Base-by-base conservation (phyloP, 2,797 vertebrate genomes). In the Alectoris magna region DNA sequence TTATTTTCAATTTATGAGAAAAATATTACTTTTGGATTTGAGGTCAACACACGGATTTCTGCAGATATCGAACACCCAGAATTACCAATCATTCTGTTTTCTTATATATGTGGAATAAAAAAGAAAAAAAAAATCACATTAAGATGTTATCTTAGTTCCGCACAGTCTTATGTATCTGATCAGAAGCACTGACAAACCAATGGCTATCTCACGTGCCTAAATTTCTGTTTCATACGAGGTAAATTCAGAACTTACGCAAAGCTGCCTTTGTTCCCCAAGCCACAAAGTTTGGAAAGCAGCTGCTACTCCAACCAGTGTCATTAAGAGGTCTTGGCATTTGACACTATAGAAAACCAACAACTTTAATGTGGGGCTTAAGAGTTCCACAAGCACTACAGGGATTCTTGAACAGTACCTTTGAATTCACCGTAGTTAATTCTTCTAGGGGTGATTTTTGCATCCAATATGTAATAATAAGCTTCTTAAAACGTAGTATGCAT, bases 401-500 rank as follows among this genome's bases (percentile, higher is more conserved):
- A 51, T 78, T 59, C 71, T 79, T 68, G 44, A 84, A 68, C 27
- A 88, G 60, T 34, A 86, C 44, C 39, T 78, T 77, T 84, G 64
- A 90, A 81, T 23, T n/a, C 46, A 24, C 56, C 58, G 53, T 14
- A 71, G 34, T 62, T 94, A 84, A 90, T 84, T 82, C 51, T 88
- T 92, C 67, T 14, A 92, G 64, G 62, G 58, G 21, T 48, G 69
- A 69, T 76, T 91, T 88, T 87, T 93, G 58, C 77, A 75, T 62
- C 76, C 71, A 66, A 68, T 84, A 14, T 66, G 55, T 29, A 76
- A 41, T 69, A 88, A 94, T 91, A 83, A 94, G 60, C 72, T 91
- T 84, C n/a, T 78, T 89, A 83, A 77, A 9, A 81, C 34, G 18
- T 56, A 21, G n/a, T 10, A 70, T 53, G 43, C 31, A 53, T 76